phyloP scores from a whole-genome alignment of 2,888 invertebrate species.

The Eumerus sabulonum region DNA sequence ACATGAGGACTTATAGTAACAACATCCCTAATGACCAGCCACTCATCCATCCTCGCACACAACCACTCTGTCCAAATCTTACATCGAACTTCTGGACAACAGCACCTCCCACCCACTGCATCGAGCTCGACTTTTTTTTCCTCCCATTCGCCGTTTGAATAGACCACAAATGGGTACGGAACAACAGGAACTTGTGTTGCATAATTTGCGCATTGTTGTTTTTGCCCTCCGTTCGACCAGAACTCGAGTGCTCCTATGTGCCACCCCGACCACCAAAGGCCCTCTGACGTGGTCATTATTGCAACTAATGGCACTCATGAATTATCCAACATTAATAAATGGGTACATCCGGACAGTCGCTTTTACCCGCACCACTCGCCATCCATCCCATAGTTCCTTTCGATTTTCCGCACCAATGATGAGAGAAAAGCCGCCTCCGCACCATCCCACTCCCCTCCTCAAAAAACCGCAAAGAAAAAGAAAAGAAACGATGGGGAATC shows the following conservation, averaged over 20 bases:
- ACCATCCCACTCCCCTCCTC: not conserved
- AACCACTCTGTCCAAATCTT: slow-evolving; percentile 30
- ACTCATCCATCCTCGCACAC: slow-evolving; percentile 18
- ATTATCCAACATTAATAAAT: slow-evolving; percentile 72
- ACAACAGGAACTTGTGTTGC: slow-evolving; percentile 62
- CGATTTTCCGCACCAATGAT: slow-evolving; percentile 64
- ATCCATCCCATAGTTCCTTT: slow-evolving; percentile 9
- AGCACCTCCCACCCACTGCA: too few species aligned
- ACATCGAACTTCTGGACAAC: slow-evolving; percentile 15
- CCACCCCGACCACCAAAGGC: slow-evolving; percentile 4
- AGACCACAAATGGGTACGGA: slow-evolving; percentile 62
- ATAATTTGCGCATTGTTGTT: slow-evolving; percentile 41
- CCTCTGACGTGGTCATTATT: slow-evolving; percentile 70
- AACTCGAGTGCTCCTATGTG: not conserved
- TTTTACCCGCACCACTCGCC: slow-evolving; percentile 32
- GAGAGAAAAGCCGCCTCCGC: slow-evolving; percentile 1
- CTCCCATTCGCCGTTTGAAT: slow-evolving; percentile 59
- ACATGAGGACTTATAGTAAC: slow-evolving; percentile 62
- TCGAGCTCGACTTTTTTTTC: slow-evolving; percentile 44
- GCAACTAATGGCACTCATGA: slow-evolving; percentile 74
- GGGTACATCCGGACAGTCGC: slow-evolving; percentile 60
- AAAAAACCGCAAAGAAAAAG: too few species aligned
- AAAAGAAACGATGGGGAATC: slow-evolving; percentile 26
- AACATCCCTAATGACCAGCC: slow-evolving; percentile 60
- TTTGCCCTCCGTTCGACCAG: too few species aligned